Base-by-base conservation (phyloP, 2,113 vertebrate genomes). In the Rhinopithecus roxellana region DNA sequence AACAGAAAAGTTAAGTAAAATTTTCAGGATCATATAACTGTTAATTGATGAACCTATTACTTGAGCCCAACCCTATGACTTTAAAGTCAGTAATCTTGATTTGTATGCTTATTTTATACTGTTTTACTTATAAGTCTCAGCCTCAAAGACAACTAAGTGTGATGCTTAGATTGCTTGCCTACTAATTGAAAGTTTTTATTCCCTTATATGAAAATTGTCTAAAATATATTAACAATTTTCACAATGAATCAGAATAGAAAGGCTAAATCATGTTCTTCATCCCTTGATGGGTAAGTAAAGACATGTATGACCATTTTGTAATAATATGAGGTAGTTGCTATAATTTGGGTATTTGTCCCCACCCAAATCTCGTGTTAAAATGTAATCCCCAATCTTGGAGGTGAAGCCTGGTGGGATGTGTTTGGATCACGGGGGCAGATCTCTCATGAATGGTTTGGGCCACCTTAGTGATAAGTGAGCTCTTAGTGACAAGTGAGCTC, bases 211-310 rank as follows among this genome's bases (percentile, higher is more conserved):
- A 78, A 17, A 78, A 89, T 84, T 69, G 30, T 78, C 38, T 90
- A 70, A 78, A 69, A 55, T 67, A 18, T 61, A 50, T 89, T 50
- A 89, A 82, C 57, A 93, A 12, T 89, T 96, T 84, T 93, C 45
- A 77, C 22, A 79, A 4, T 79, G 75, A 95, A 86, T 80, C 40
- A 70, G 57, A 95, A 80, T 92, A 35, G 79, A 80, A 91, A 86
- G 23, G 4, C 50, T 64, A 61, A 50, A 74, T 80, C 40, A 92
- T 11, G 38, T 72, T 80, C 59, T 74, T 92, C 16, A 87, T 70
- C 11, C 52, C 4, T 45, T 80, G 10, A 61, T 87, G 64, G 79
- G 48, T 90, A 90, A 79, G 17, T 90, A 72, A 67, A 61, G 14
- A 64, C 25, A 81, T 5, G 22, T n/a, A 52, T 35, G 35, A 25